A percentile compares a stretch with the other conserved stretches of the same genome.
These are phyloP conservation scores for Bolborhynchus lineola DNA, from an alignment of 2,113 vertebrate genomes.

Conservation along the genomic window DNA sequence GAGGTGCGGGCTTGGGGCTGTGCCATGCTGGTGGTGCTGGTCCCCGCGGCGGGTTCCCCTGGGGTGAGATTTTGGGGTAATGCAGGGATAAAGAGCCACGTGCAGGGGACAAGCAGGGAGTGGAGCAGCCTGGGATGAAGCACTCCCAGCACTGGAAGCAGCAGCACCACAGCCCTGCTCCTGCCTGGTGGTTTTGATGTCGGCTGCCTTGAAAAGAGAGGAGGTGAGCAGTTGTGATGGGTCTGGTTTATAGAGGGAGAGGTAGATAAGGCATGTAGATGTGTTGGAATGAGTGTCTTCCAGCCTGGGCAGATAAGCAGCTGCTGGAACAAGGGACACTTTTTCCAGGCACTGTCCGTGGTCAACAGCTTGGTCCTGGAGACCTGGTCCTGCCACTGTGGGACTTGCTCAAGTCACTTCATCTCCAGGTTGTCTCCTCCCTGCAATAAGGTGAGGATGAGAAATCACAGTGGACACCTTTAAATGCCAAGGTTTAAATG, in stretches of 20 bases:
- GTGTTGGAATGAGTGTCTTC: neutral
- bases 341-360: neutral
- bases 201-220: neutral
- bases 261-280: neutral
- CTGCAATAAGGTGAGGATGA: neutral
- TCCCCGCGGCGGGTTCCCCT: accelerated
- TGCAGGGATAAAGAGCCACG: accelerated
- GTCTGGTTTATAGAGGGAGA: neutral
- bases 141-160: neutral
- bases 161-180: neutral
- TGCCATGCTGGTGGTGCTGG: neutral
- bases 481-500: neutral
- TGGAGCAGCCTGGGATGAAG: neutral
- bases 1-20: neutral
- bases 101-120: neutral
- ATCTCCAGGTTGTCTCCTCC: neutral
- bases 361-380: neutral
- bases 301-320: neutral
- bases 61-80: neutral
- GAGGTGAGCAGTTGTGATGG: neutral
- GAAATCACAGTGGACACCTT: accelerated
- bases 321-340: neutral
- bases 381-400: neutral
- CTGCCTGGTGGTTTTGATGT: neutral
- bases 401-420: neutral